Conservation (phyloP, 2,797 vertebrate genomes). For the Enteromius mattozi region DNA sequence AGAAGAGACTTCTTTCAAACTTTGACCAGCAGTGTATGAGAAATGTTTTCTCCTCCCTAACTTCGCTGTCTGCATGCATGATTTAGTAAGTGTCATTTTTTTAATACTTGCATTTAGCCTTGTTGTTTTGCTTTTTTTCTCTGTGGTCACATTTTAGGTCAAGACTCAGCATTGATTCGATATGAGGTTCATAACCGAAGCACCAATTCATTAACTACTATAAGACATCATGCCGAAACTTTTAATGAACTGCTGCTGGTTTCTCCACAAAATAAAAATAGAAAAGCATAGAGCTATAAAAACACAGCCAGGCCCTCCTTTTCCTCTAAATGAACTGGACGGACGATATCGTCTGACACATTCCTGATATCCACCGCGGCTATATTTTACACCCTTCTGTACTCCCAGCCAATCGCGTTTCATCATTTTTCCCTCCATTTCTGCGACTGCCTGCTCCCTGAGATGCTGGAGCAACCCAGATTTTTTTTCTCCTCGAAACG, state of each 20-base stretch:
- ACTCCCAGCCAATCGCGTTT: constrained; percentile 62
- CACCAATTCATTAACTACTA: constrained; percentile 13
- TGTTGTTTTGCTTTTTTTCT: neutral
- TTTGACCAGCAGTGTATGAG: neutral
- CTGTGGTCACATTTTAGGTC: neutral
- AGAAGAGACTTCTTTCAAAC: neutral
- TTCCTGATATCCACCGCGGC: constrained; percentile 68
- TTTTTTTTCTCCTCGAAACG: constrained; percentile 67
- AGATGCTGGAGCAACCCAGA: constrained; percentile 74
- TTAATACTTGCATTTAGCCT: neutral
- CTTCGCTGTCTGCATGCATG: neutral
- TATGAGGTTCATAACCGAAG: neutral
- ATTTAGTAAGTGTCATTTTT: neutral
- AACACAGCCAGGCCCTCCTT: constrained; percentile 6
- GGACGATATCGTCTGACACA: constrained; percentile 66
- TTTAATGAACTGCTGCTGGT: neutral
- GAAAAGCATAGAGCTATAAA: neutral
- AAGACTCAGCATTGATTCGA: neutral
- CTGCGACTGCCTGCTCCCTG: constrained; percentile 70
- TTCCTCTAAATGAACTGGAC: neutral
- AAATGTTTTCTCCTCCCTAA: neutral
- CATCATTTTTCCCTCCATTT: constrained; percentile 72
- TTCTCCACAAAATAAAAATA: neutral
- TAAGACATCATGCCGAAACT: neutral
- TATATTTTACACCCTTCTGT: constrained; percentile 53